phyloP scores from a whole-genome alignment of 2,113 vertebrate species.

The Loxodonta africana region DNA sequence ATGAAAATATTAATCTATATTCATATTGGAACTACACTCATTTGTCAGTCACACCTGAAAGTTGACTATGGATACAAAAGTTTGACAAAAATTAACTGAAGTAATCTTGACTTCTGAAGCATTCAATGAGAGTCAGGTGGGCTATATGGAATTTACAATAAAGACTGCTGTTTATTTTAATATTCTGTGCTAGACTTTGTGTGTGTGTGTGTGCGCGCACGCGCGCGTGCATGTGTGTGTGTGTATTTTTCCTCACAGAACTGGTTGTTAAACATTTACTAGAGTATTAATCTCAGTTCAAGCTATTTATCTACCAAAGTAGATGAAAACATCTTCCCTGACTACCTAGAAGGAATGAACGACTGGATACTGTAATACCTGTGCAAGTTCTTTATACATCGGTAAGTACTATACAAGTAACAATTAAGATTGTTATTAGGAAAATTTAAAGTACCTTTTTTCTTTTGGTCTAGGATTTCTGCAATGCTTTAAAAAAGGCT shows the following conservation, averaged over 20 bases:
- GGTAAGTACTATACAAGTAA: not conserved
- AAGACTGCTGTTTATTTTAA: not conserved
- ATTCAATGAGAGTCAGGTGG: not conserved
- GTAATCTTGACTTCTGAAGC: not conserved
- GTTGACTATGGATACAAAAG: not conserved
- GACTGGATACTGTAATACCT: not conserved
- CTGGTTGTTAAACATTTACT: not conserved
- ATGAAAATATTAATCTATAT: not conserved
- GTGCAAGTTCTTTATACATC: not conserved
- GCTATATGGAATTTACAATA: slow-evolving; percentile 2
- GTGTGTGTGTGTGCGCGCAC: not conserved
- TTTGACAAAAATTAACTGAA: slow-evolving; percentile 15
- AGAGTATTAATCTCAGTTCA: not conserved
- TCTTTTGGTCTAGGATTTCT: not conserved
- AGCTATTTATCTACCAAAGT: not conserved
- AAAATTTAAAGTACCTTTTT: not conserved
- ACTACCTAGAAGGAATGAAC: not conserved
- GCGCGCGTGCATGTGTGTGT: not conserved
- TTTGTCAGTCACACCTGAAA: not conserved
- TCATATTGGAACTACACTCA: not conserved
- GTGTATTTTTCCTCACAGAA: not conserved
- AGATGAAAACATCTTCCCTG: not conserved
- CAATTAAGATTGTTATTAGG: not conserved
- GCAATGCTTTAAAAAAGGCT: slow-evolving; percentile 4
- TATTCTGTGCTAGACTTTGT: not conserved